Percentiles rank a stretch among this genome's conserved stretches.
phyloP scores from a whole-genome alignment of 2,797 vertebrate species.

The Coilia nasus region DNA sequence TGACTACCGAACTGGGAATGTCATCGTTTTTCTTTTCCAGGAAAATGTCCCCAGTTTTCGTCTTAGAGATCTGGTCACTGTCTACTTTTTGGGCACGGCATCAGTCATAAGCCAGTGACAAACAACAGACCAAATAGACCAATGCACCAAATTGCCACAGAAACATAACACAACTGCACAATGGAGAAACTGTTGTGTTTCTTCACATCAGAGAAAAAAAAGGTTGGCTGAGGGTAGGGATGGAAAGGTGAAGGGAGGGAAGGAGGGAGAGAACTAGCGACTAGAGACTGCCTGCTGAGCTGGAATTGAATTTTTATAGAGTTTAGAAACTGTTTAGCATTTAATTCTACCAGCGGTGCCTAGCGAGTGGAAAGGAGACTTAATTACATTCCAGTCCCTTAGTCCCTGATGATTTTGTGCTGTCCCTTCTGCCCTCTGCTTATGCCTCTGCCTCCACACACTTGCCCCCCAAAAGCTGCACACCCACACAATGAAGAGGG shows the following conservation, averaged over 20 bases:
- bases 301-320: constrained; percentile 43
- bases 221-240: background rate
- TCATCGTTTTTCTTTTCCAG: too few species aligned
- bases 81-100: background rate
- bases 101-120: background rate
- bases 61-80: too few species aligned
- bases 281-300: constrained; percentile 47
- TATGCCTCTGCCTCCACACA: background rate
- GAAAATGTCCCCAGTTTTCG: too few species aligned
- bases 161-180: background rate
- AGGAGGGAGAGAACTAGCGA: constrained; percentile 3
- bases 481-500: background rate
- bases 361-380: constrained; percentile 48
- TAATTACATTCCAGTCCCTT: constrained; percentile 40
- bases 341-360: constrained; percentile 39
- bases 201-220: constrained; percentile 28
- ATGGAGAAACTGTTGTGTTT: background rate
- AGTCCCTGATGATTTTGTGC: constrained; percentile 37
- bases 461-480: background rate
- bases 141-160: background rate
- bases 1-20: too few species aligned
- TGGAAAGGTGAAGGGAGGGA: constrained; percentile 19
- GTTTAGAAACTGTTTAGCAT: constrained; percentile 43
- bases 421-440: constrained; percentile 24
- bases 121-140: background rate